Evolutionary conservation across 2,797 vertebrate genomes (phyloP).

Genomic region (Pseudochaenichthys georgianus): DNA sequence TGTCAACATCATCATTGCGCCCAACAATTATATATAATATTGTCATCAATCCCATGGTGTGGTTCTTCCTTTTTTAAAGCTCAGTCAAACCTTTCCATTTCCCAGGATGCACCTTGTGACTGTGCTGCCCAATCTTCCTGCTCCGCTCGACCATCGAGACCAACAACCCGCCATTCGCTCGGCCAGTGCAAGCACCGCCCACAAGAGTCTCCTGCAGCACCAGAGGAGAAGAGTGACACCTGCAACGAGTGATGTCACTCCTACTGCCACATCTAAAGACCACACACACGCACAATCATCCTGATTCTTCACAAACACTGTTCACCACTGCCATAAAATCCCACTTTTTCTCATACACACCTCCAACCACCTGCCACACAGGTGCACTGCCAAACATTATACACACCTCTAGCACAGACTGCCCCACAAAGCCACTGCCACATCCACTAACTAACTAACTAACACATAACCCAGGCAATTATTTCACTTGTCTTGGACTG

Average conservation of each 20-base stretch:
- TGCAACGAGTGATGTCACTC: conserved; percentile 79
- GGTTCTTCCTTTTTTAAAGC: neutral
- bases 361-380: conserved; percentile 62
- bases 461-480: conserved; percentile 28
- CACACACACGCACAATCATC: conserved; percentile 24
- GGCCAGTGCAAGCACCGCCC: conserved; percentile 93
- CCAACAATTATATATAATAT: neutral
- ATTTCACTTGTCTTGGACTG: conserved; percentile 44
- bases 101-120: conserved; percentile 93
- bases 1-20: neutral
- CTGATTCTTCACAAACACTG: conserved; percentile 23
- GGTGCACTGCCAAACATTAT: conserved; percentile 69
- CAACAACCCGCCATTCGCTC: conserved; percentile 87
- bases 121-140: conserved; percentile 92
- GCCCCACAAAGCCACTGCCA: conserved; percentile 65
- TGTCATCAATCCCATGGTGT: neutral
- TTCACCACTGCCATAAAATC: conserved; percentile 60
- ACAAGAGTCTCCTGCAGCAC: conserved; percentile 77
- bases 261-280: conserved; percentile 52
- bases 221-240: conserved; percentile 87
- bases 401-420: conserved; percentile 58
- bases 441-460: conserved; percentile 18
- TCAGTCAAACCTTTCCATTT: conserved; percentile 49
- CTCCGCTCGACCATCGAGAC: conserved; percentile 88
- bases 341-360: conserved; percentile 34